These are phyloP conservation scores for Heteromurus nitidus DNA, from an alignment of 2,888 invertebrate genomes.

Conservation along the genomic window DNA sequence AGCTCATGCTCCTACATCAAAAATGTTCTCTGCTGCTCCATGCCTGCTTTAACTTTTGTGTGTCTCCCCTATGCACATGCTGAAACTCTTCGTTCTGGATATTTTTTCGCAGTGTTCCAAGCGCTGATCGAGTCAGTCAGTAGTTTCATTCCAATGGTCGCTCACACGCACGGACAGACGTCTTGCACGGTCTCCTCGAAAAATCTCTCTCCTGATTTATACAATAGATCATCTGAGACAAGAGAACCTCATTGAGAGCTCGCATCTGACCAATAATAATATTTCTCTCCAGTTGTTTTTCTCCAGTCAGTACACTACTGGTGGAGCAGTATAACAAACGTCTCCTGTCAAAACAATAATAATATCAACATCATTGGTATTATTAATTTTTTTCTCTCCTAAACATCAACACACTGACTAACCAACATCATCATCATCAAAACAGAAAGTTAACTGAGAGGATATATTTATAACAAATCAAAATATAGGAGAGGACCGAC, in stretches of 20 bases:
- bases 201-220: slow-evolving; percentile 28
- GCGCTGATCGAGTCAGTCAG: slow-evolving; percentile 44
- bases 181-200: slow-evolving; percentile 39
- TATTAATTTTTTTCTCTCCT: not conserved
- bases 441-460: not conserved
- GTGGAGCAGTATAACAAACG: no score
- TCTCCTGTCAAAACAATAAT: not conserved
- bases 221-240: slow-evolving; percentile 13
- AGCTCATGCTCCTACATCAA: not conserved
- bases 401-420: not conserved
- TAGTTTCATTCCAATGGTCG: slow-evolving; percentile 62
- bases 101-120: slow-evolving; percentile 53
- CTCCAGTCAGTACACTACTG: not conserved
- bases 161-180: slow-evolving; percentile 63
- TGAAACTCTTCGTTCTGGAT: no score
- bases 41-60: not conserved
- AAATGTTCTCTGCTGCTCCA: not conserved
- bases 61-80: not conserved
- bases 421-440: slow-evolving; percentile 3
- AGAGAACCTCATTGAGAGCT: not conserved
- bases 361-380: not conserved
- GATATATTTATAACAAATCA: not conserved
- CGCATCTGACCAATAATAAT: not conserved
- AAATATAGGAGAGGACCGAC: not conserved
- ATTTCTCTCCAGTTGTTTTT: not conserved